Evolutionary conservation across 2,113 vertebrate genomes (phyloP), one percentile per base, ranked within the genome.

Genomic region (Micronisus gabar): DNA sequence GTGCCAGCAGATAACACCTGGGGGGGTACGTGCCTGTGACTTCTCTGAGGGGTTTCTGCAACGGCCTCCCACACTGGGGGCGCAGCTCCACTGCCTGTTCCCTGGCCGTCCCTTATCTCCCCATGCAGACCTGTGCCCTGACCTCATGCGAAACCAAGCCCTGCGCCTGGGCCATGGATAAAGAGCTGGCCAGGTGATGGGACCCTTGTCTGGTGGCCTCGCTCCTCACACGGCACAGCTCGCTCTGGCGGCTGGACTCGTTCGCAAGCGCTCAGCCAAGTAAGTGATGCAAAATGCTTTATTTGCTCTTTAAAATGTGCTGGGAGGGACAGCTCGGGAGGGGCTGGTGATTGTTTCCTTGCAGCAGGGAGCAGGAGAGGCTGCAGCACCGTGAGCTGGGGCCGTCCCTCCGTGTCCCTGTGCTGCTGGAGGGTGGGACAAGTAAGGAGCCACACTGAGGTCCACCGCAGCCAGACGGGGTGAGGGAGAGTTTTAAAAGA

Each of bases 221-320:
- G 0, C 25, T 88, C 38, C 32, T 40, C 0, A 0, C 6, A 2
- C 1, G 3, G 56, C 34, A 36, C 7, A 2, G 47, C 29, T 82
- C 1, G 0, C 45, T 80, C 47, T 1, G 0, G 38, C 10, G 2
- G 56, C 55, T 85, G 67, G 62, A 89, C 71, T 73, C 0, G 1
- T 55, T 45, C 5, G 3, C 48, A 34, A 61, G 47, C 0, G 0
- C 88, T 92, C 4, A 0, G 63, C 30, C 78, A 79, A 73, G 93
- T 96, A 74, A 94, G 95, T 92, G 87, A 66, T 63, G 47, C 23
- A 41, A 85, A 94, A 89, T 1, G 6, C 11, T 79, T 45, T 53
- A 34, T 47, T 32, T 53, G 1, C 38, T 81, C 29, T 71, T 67
- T 63, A 38, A 86, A 93, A 67, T 30, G 47, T 74, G 38, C 36